Conservation (phyloP, 2,797 vertebrate species). For the Notamacropus eugenii region DNA sequence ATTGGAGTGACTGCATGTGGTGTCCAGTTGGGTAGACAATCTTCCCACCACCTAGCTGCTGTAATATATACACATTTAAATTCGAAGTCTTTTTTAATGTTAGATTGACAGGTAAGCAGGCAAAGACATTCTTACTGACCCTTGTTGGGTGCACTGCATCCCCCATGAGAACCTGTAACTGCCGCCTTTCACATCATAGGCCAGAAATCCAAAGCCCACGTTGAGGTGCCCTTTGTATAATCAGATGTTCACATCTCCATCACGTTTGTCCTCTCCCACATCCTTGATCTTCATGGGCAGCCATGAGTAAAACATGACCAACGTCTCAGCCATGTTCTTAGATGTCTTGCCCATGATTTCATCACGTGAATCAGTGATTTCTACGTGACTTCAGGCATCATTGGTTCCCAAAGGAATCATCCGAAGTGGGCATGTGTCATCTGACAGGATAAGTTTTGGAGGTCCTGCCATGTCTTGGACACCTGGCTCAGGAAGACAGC, state of each 20-base stretch:
- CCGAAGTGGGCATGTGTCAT: background rate
- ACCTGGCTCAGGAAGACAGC: background rate
- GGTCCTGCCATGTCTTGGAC: background rate
- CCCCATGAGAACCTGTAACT: background rate
- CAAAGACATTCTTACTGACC: no score
- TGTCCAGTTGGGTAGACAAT: no score
- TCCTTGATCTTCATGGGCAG: no score
- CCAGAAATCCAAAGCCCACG: background rate
- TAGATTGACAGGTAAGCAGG: background rate
- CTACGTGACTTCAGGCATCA: background rate
- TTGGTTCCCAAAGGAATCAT: no score
- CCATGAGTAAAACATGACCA: background rate
- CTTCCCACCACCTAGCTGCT: background rate
- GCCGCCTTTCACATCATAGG: background rate
- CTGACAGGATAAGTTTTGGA: rapidly evolving
- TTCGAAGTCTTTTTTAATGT: background rate
- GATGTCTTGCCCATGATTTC: background rate
- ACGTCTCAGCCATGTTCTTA: background rate
- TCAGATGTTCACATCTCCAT: background rate
- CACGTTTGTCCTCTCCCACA: background rate
- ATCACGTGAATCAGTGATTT: background rate
- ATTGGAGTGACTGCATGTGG: no score
- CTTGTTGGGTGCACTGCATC: no score
- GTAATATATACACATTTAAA: background rate
- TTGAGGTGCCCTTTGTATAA: background rate